A percentile compares a stretch with the other conserved stretches of the same genome.
Evolutionary conservation across 2,113 vertebrate genomes (phyloP).

Genomic region (Coreoperca whiteheadi): DNA sequence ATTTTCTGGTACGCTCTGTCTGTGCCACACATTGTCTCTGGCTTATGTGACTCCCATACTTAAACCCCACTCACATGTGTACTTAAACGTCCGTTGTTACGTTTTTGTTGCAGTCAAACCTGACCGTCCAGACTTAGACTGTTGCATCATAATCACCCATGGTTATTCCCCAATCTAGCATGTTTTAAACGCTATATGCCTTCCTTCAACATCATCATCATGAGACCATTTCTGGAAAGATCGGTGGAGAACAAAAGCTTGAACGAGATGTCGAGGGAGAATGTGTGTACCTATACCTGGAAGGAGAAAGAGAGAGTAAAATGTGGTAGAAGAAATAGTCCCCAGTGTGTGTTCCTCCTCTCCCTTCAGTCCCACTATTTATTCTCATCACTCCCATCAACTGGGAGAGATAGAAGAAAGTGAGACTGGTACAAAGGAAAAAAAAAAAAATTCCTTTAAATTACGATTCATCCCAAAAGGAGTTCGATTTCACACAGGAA

Average conservation of each 20-base stretch:
- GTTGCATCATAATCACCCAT: neutral
- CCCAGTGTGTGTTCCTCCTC: slow-evolving; percentile 22
- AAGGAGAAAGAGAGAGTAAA: slow-evolving; percentile 36
- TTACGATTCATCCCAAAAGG: slow-evolving; percentile 29
- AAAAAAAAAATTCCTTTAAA: slow-evolving; percentile 41
- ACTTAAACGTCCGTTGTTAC: neutral
- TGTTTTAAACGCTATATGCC: slow-evolving; percentile 7
- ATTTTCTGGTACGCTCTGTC: neutral
- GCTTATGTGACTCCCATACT: neutral
- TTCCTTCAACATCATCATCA: neutral
- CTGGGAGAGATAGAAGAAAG: slow-evolving; percentile 39
- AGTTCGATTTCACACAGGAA: slow-evolving; percentile 42
- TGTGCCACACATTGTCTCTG: neutral
- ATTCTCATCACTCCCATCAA: slow-evolving; percentile 50
- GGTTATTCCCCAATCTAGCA: neutral
- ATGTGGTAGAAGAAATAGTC: slow-evolving; percentile 49
- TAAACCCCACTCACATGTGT: neutral
- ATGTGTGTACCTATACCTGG: neutral
- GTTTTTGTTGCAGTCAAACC: slow-evolving; percentile 6
- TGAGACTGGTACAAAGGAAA: neutral
- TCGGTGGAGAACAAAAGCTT: slow-evolving; percentile 28
- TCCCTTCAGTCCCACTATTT: slow-evolving; percentile 42
- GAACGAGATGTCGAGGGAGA: slow-evolving; percentile 23
- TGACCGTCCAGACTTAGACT: neutral
- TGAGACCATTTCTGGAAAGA: slow-evolving; percentile 10